Evolutionary conservation across 2,888 invertebrate species (phyloP).

Genomic region (Pedicia rivosa): DNA sequence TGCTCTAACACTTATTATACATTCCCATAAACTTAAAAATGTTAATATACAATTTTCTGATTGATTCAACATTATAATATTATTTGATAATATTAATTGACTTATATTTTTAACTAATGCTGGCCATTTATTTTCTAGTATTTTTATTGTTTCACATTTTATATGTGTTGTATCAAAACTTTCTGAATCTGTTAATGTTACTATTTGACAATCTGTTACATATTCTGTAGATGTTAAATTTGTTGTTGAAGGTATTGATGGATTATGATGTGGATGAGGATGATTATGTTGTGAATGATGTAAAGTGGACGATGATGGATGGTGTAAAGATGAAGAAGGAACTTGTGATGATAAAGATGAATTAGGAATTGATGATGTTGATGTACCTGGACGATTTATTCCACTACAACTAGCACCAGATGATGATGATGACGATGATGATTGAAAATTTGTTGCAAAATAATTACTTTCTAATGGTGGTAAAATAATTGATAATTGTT

Average conservation of each 20-base stretch:
- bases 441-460: conserved; percentile 26
- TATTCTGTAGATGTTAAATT: background rate
- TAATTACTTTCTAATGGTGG: conserved; percentile 28
- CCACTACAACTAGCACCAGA: conserved; percentile 5
- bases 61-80: conserved; percentile 19
- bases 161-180: conserved; percentile 73
- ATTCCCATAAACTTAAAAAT: conserved; percentile 76
- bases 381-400: background rate
- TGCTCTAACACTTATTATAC: conserved; percentile 78
- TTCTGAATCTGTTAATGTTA: conserved; percentile 54
- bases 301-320: background rate
- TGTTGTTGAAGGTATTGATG: background rate
- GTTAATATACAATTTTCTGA: conserved; percentile 60
- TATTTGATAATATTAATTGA: conserved; percentile 20
- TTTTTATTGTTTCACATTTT: conserved; percentile 73
- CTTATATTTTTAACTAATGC: conserved; percentile 55
- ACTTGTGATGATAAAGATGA: conserved; percentile 5
- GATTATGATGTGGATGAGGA: background rate
- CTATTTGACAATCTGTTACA: conserved; percentile 22
- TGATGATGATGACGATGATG: conserved; percentile 10
- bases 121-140: conserved; percentile 72
- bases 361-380: conserved; percentile 6
- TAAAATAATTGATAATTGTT: conserved; percentile 8
- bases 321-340: background rate
- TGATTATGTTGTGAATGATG: background rate